A percentile compares a stretch with the other conserved stretches of the same genome.
Evolutionary conservation across 2,888 invertebrate species (phyloP).

Genomic region (Allygus modestus): DNA sequence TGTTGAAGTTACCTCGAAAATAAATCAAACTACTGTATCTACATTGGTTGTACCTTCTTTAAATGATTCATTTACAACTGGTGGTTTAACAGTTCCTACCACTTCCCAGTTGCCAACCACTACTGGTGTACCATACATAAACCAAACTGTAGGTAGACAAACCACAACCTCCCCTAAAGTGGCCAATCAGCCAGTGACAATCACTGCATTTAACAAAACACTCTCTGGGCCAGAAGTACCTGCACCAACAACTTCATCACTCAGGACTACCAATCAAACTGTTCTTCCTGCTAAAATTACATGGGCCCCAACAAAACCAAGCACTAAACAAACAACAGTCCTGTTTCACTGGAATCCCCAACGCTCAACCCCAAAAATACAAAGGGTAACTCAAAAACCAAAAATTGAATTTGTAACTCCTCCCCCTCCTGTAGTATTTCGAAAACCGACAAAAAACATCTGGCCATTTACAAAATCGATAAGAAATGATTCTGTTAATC

Average conservation of each 20-base stretch:
- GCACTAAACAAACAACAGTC: neutral
- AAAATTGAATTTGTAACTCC: conserved; percentile 48
- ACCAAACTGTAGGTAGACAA: neutral
- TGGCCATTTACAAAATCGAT: neutral
- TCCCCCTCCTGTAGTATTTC: conserved; percentile 37
- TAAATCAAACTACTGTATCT: neutral
- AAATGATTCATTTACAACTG: neutral
- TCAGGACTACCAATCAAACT: neutral
- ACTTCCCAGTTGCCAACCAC: neutral
- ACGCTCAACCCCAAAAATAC: neutral
- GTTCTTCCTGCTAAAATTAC: neutral
- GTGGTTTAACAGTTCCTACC: neutral
- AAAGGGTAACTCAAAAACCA: neutral
- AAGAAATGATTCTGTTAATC: neutral
- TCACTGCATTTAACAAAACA: neutral
- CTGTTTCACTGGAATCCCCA: neutral
- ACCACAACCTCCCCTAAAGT: neutral
- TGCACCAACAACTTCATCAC: neutral
- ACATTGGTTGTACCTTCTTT: neutral
- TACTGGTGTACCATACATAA: neutral
- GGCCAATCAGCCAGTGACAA: neutral
- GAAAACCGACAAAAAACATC: neutral
- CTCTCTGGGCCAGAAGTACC: neutral
- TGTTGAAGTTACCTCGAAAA: neutral
- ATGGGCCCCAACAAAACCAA: neutral